A percentile compares a stretch with the other conserved stretches of the same genome.
phyloP scores from a whole-genome alignment of 1,140 invertebrate genomes.

The Tyrophagus putrescentiae region DNA sequence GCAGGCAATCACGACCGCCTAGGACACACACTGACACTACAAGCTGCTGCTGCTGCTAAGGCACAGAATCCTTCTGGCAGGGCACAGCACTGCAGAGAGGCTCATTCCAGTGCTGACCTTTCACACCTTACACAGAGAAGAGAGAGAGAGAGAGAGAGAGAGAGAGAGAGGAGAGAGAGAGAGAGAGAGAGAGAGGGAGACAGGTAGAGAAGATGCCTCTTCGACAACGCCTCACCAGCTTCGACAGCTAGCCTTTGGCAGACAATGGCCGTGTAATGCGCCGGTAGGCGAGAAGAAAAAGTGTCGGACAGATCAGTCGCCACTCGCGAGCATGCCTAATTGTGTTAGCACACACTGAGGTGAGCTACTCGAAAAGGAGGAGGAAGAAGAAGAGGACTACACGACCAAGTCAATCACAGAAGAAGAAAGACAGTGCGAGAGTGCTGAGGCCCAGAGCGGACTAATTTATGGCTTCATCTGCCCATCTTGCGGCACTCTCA shows the following conservation, averaged over 20 bases:
- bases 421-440: too few species aligned
- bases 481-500: too few species aligned
- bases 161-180: too few species aligned
- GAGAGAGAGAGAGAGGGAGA: too few species aligned
- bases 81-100: background rate
- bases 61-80: background rate
- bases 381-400: too few species aligned
- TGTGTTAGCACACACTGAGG: background rate
- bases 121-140: slow-evolving; percentile 14
- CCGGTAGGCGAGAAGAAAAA: background rate
- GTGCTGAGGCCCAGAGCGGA: background rate
- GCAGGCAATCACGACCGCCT: slow-evolving; percentile 7
- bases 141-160: too few species aligned
- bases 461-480: slow-evolving; percentile 13
- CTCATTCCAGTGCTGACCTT: slow-evolving; percentile 10
- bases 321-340: slow-evolving; percentile 7
- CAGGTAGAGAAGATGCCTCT: too few species aligned
- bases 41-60: too few species aligned
- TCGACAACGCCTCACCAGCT: slow-evolving; percentile 9
- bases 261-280: slow-evolving; percentile 1
- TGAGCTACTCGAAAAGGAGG: too few species aligned
- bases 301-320: background rate
- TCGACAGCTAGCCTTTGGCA: too few species aligned
- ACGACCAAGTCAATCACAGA: slow-evolving; percentile 9
- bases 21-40: too few species aligned